Base-by-base conservation (phyloP, 2,797 vertebrate genomes). In the Tauraco hartlaubi region DNA sequence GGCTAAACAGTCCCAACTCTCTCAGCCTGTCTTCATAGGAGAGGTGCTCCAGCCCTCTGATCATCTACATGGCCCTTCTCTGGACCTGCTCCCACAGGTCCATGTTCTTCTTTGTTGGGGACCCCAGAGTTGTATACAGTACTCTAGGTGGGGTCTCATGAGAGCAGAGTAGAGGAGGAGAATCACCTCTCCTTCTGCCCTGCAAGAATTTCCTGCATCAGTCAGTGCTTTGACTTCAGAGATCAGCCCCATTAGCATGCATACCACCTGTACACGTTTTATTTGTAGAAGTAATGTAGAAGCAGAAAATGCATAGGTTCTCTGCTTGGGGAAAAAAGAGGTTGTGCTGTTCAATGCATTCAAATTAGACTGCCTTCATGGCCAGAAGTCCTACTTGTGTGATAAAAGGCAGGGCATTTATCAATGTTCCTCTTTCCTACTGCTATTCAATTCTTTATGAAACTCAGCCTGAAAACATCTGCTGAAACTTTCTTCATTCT, bases 401-500 rank as follows among this genome's bases (percentile, higher is more conserved):
- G 39, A 73, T 86, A 85, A 97, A 97, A 97, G 69, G 69, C 59
- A 43, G 94, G 29, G 95, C 96, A 96, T 98, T 97, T 97, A 95
- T 98, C 97, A 97, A 33, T 88, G 93, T 88, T 96, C 95, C 78
- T 93, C 94, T 97, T 96, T 85, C 94, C 95, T 95, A 92, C 72
- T 95, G 94, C 97, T 97, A 96, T 97, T 97, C 97, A 97, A 28
- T 96, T 90, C 95, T 96, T 97, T 97, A 94, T 97, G 91, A 97
- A 97, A 97, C 81, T 87, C 88, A 97, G 74, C 95, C 97, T 88
- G 81, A 85, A 93, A 96, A 90, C 94, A 94, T 94, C 95, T 93
- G 91, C 95, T 91, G 94, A 95, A 96, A 93, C 69, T 77, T 91
- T 91, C 72, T 88, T 94, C 83, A 73, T 66, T 58, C 59, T 83